A percentile compares a stretch with the other conserved stretches of the same genome.
phyloP scores from a whole-genome alignment of 2,888 invertebrate species.

The Dicyrtoma fusca region DNA sequence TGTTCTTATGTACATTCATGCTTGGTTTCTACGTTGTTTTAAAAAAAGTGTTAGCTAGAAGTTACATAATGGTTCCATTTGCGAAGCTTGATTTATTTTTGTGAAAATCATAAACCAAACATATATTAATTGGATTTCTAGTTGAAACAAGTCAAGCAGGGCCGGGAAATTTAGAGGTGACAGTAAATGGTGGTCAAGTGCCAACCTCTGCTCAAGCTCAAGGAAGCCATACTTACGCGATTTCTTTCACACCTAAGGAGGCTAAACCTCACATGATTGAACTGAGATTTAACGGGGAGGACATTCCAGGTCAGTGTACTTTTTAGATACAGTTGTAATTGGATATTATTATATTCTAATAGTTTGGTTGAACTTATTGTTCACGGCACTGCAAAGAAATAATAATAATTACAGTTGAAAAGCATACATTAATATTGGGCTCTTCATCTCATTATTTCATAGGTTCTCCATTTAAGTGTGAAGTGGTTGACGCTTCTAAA shows the following conservation, averaged over 20 bases:
- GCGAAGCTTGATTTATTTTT: no score
- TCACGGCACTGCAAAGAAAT: neutral
- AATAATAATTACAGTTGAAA: neutral
- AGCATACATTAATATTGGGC: neutral
- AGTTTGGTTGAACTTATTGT: neutral
- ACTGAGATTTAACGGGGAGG: slow-evolving; percentile 92
- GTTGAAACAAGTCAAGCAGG: slow-evolving; percentile 98
- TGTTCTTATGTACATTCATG: neutral
- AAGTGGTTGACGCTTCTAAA: slow-evolving; percentile 79
- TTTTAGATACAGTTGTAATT: neutral
- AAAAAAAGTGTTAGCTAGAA: no score
- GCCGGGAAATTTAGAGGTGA: slow-evolving; percentile 97
- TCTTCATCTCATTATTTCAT: slow-evolving; percentile 52
- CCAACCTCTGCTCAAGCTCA: slow-evolving; percentile 96
- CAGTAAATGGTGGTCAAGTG: slow-evolving; percentile 95
- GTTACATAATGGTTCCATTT: no score
- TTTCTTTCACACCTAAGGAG: slow-evolving; percentile 94
- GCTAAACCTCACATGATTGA: slow-evolving; percentile 90
- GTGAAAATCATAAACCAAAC: neutral
- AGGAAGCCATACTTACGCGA: slow-evolving; percentile 94
- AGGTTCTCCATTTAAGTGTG: slow-evolving; percentile 82
- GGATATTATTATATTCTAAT: neutral
- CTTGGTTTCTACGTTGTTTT: slow-evolving; percentile 11
- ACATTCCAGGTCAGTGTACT: slow-evolving; percentile 75
- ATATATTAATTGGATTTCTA: slow-evolving; percentile 58